Evolutionary conservation across 92 coral and sea anemone genomes (phyloP), one percentile per base, ranked within the genome.

Genomic region (Phenganax stokvisi): DNA sequence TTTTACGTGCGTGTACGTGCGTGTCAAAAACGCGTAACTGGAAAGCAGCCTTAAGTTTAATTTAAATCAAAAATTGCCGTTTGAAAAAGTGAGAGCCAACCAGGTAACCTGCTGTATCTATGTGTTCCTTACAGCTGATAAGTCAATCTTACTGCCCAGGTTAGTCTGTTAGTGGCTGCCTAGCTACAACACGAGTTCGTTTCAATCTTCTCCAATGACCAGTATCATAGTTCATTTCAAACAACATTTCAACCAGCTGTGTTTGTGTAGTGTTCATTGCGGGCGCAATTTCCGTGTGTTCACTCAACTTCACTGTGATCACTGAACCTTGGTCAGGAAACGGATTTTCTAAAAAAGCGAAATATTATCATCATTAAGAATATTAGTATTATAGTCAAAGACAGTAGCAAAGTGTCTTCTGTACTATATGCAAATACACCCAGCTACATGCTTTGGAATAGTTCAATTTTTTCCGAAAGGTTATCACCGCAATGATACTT

Each of bases 191-290:
- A 47, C 99, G 88, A 28, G 99, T 96, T 71, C 99, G 86, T 85
- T 96, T 96, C 9, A 96, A 87, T 44, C 99, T 81, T 74, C 99
- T 88, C 99, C 99, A 96, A 82, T 96, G 99, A 6, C 99, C 99
- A 11, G 99, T 87, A 72, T 96, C 97, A 54, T 96, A 96, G 84
- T 96, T 96, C 99, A 96, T 96, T 69, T 96, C 99, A 86, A 96
- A 96, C 54, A 96, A 81, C 99, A 96, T 96, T 81, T 96, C 99
- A 12, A 96, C 99, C 28, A 96, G 87, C 17, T 89, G 89, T 8
- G 91, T 92, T 72, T 96, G 99, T 70, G 90, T 91, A 16, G 84
- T 73, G 8, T 90, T 91, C 69, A 90, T 93, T 1, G 92, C 30
- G n/a, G 80, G 85, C 0, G 87, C 94, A 0, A 82, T 85, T 71